Evolutionary conservation across 1,140 invertebrate species (phyloP).

Genomic region (Heliconius hermathena): DNA sequence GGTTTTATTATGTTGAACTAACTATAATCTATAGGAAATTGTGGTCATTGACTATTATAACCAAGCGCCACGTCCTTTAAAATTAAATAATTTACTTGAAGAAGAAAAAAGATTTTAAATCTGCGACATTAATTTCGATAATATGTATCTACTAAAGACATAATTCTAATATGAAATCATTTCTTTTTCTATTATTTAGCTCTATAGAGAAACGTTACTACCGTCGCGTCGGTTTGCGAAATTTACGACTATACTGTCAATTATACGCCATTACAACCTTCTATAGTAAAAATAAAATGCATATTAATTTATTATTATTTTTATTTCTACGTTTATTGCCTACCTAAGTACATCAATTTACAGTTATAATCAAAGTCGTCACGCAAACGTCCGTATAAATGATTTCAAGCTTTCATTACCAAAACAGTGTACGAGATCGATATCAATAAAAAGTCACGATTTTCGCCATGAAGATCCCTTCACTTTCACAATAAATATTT

Average conservation of each 20-base stretch:
- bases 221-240: too few species aligned
- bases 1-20: conserved; percentile 6
- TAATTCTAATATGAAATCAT: too few species aligned
- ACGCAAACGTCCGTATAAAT: conserved; percentile 31
- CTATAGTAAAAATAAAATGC: not conserved
- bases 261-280: too few species aligned
- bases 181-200: too few species aligned
- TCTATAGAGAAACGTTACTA: too few species aligned
- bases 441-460: conserved; percentile 34
- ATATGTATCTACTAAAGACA: too few species aligned
- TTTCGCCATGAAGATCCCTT: conserved; percentile 23
- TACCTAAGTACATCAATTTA: not conserved
- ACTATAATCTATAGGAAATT: not conserved
- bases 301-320: not conserved
- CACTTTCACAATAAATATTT: conserved; percentile 34
- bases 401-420: conserved; percentile 16
- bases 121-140: too few species aligned
- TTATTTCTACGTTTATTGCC: not conserved
- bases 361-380: conserved; percentile 19
- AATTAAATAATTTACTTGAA: too few species aligned
- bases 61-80: not conserved
- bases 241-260: too few species aligned
- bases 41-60: not conserved
- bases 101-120: too few species aligned
- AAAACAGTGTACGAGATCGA: conserved; percentile 26